phyloP scores from a whole-genome alignment of 2,797 vertebrate genomes.

The Trachops cirrhosus region DNA sequence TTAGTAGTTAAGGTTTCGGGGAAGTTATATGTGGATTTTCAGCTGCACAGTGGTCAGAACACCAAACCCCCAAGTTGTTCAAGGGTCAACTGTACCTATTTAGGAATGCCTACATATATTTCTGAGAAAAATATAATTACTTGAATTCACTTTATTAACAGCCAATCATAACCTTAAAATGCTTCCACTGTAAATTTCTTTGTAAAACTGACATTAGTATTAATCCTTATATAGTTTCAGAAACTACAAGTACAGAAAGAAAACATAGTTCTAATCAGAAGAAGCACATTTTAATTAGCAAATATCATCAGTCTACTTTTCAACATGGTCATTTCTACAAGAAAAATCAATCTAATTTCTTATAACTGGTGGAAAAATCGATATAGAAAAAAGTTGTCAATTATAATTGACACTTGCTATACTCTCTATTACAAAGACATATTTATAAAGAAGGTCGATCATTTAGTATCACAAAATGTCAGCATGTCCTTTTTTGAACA shows the following conservation, averaged over 20 bases:
- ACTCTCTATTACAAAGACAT: not conserved
- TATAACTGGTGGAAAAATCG: not conserved
- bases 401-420: not conserved
- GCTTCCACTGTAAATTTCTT: not conserved
- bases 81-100: not conserved
- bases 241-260: conserved; percentile 31
- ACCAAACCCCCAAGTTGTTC: not conserved
- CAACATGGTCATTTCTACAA: not conserved
- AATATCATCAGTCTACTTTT: not conserved
- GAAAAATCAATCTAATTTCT: conserved; percentile 43
- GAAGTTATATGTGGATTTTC: not conserved
- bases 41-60: not conserved
- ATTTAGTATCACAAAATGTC: not conserved
- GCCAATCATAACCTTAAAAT: conserved; percentile 43
- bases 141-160: conserved; percentile 33
- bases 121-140: conserved; percentile 20
- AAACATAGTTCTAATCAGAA: conserved; percentile 16
- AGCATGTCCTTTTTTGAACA: not conserved
- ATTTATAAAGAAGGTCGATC: not conserved
- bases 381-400: conserved; percentile 11
- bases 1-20: not conserved
- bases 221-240: not conserved
- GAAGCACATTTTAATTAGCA: not conserved
- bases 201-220: conserved; percentile 17
- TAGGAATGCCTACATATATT: conserved; percentile 10